Evolutionary conservation across 35 echinoderm and acorn worm species (phyloP).

Genomic region (Antedon bifida): DNA sequence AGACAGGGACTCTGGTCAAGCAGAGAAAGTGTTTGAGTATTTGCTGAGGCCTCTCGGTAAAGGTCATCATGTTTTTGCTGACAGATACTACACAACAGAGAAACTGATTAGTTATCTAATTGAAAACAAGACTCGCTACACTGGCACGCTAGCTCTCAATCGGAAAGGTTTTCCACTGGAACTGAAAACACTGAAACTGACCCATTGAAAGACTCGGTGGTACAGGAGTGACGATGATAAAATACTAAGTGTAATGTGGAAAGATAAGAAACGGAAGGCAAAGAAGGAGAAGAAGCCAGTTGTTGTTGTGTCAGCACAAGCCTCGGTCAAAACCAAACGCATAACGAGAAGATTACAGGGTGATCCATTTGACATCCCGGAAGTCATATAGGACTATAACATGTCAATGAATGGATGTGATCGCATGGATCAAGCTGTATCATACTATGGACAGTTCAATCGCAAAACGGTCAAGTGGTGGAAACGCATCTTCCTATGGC

Average conservation of each 20-base stretch:
- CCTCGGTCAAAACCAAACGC: background rate
- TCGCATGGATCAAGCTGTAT: slow-evolving; percentile 16
- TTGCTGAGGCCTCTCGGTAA: slow-evolving; percentile 14
- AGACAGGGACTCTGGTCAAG: background rate
- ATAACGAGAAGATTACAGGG: slow-evolving; percentile 5
- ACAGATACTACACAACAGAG: slow-evolving; percentile 27
- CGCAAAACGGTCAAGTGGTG: slow-evolving; percentile 6
- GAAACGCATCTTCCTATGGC: slow-evolving; percentile 13
- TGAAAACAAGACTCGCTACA: slow-evolving; percentile 10
- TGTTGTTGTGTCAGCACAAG: slow-evolving; percentile 20
- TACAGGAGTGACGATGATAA: slow-evolving; percentile 19
- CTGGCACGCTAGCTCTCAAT: slow-evolving; percentile 11
- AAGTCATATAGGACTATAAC: slow-evolving; percentile 9
- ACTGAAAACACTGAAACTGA: slow-evolving; percentile 8
- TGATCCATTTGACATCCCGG: background rate
- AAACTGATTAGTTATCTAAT: slow-evolving; percentile 14
- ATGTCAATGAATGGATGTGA: slow-evolving; percentile 16
- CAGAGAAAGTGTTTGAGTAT: slow-evolving; percentile 17
- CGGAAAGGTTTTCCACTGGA: background rate
- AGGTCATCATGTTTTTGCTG: slow-evolving; percentile 18
- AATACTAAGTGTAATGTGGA: slow-evolving; percentile 8
- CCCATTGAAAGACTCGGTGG: background rate
- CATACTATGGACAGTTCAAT: slow-evolving; percentile 19
- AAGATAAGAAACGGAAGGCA: slow-evolving; percentile 5
- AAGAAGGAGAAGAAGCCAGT: background rate